Conservation (phyloP, 2,113 vertebrate genomes). For the Cettia cetti region DNA sequence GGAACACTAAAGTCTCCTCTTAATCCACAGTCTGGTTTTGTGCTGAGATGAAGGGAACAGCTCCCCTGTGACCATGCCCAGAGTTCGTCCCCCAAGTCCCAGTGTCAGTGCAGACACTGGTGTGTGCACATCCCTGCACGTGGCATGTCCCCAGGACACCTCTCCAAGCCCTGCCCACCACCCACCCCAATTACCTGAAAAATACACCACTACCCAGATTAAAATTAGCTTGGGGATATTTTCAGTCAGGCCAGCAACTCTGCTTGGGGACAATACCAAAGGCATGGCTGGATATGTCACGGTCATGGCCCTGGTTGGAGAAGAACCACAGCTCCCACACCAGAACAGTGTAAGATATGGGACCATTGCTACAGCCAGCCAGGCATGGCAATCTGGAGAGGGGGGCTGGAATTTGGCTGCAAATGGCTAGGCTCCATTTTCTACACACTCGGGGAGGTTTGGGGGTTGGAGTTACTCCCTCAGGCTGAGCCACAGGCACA, state of each 20-base stretch:
- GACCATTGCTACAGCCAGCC: background rate
- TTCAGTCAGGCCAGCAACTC: background rate
- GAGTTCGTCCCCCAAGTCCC: background rate
- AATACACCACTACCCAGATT: background rate
- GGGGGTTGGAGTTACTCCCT: background rate
- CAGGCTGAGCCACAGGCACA: background rate
- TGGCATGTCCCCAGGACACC: background rate
- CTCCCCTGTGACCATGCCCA: background rate
- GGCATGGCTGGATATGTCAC: background rate
- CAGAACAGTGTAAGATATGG: background rate
- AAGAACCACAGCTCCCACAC: background rate
- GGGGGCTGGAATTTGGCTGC: background rate
- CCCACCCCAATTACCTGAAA: background rate
- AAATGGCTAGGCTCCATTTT: background rate
- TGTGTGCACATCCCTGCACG: background rate
- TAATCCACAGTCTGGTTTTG: constrained; percentile 16
- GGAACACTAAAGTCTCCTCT: constrained; percentile 58
- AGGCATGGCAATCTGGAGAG: background rate
- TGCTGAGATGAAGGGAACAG: background rate
- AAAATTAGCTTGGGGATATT: constrained; percentile 22
- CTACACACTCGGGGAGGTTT: background rate
- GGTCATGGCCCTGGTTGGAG: rapidly evolving
- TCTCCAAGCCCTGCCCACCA: background rate
- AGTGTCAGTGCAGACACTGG: rapidly evolving
- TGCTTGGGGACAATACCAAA: background rate